phyloP scores from a whole-genome alignment of 2,888 invertebrate genomes.

The Philonicus albiceps region DNA sequence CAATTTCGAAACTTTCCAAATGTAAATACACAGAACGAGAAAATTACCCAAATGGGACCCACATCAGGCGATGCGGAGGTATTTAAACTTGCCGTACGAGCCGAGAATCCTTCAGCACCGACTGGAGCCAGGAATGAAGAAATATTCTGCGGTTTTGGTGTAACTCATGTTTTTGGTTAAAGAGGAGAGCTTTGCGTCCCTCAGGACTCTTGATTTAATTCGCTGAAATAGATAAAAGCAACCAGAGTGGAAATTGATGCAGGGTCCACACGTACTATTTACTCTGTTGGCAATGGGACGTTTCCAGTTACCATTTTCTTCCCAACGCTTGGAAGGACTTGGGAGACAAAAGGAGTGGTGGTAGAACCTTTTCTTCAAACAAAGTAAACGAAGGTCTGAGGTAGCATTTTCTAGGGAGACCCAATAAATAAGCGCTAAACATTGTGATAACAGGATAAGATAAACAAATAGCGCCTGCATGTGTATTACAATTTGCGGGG shows the following conservation, averaged over 20 bases:
- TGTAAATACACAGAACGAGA: not conserved
- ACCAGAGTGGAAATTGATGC: constrained; percentile 29
- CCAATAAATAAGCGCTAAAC: constrained; percentile 49
- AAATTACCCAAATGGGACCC: not conserved
- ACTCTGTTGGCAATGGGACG: constrained; percentile 18
- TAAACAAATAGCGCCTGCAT: constrained; percentile 46
- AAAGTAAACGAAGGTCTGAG: constrained; percentile 31
- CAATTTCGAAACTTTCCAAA: not conserved
- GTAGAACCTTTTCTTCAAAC: constrained; percentile 19
- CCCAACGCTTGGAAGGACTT: not conserved
- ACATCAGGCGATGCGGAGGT: not conserved
- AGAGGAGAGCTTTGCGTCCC: not conserved
- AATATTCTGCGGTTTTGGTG: not conserved
- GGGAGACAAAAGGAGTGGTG: constrained; percentile 7
- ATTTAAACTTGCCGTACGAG: not conserved
- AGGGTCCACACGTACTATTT: constrained; percentile 39
- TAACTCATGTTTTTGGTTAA: not conserved
- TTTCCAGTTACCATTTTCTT: constrained; percentile 9
- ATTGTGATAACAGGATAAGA: constrained; percentile 48
- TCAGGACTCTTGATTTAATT: constrained; percentile 16
- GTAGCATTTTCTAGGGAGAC: constrained; percentile 19
- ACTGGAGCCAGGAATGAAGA: not conserved
- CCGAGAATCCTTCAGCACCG: not conserved
- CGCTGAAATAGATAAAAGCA: constrained; percentile 4
- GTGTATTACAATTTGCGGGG: constrained; percentile 20